Base-by-base conservation (phyloP, 1,140 invertebrate genomes). In the Eurosta solidaginis region DNA sequence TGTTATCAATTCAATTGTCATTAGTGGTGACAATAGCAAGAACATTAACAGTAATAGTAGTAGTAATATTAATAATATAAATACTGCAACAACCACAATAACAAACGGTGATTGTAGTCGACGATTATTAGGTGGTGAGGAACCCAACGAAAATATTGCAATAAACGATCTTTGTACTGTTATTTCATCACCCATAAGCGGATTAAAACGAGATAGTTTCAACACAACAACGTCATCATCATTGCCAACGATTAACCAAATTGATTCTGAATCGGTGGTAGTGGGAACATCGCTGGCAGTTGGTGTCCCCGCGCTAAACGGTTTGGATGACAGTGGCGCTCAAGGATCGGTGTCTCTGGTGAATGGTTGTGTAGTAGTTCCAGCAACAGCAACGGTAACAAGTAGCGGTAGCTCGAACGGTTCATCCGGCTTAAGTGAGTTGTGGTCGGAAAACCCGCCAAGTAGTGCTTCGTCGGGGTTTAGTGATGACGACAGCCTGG, bases 401-500 rank as follows among this genome's bases (percentile, higher is more conserved):
- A 87, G 63, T 75, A 49, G 17, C n/a, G 75, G 14, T 49, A 78
- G 87, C 80, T 82, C 83, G 85, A 77, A 52, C 42, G 78, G 81
- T n/a, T 78, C 77, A 42, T 76, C 59, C 63, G 80, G 81, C 14
- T 54, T 77, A 73, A 81, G 79, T 42, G 90, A 90, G 22, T 90
- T 90, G 20, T 93, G 92, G 76, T 92, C 92, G 1, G 88, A 91
- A 77, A 93, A 93, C 83, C 92, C 93, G 68, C 92, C 92, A 50
- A 93, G 93, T 79, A 94, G 93, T 42, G 93, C 93, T 27, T 95
- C 94, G 33, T 95, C 94, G 73, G 94, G 94, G 12, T 95, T 96
- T 85, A 95, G 94, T 78, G 95, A 96, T 88, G 95, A 96, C 88
- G 95, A 96, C 88, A 94, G 93, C 82, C 88, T 95, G 82, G 94